Conservation (phyloP, 2,888 invertebrate species). For the Sipha maydis region DNA sequence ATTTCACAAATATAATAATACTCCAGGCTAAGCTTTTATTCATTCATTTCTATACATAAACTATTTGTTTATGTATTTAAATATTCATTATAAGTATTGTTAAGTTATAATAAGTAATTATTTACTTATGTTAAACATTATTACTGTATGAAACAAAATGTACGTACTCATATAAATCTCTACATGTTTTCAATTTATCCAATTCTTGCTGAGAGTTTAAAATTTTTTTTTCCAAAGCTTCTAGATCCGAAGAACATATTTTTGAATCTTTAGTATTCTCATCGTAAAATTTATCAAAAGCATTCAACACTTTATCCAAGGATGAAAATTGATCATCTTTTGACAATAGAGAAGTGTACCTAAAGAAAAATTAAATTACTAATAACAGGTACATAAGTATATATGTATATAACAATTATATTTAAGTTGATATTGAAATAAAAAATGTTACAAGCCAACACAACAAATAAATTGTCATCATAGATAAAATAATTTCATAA, state of each 20-base stretch:
- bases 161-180: constrained; percentile 38
- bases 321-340: constrained; percentile 27
- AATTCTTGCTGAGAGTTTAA: constrained; percentile 43
- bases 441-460: no score
- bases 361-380: neutral
- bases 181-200: constrained; percentile 14
- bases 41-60: no score
- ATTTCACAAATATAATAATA: no score
- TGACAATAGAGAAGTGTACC: constrained; percentile 11
- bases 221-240: constrained; percentile 29
- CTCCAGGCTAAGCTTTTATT: no score
- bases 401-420: neutral
- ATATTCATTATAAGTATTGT: no score
- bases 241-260: constrained; percentile 37
- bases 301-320: constrained; percentile 28
- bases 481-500: no score
- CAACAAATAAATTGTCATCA: no score
- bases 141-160: neutral
- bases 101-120: no score
- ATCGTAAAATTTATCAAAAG: constrained; percentile 50
- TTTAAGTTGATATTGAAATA: no score
- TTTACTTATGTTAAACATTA: no score
- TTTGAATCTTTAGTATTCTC: constrained; percentile 18
- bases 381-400: no score
- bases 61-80: no score